Evolutionary conservation across 1,140 invertebrate species (phyloP), one percentile per base, ranked within the genome.

Genomic region (Ostrea denselamellosa): DNA sequence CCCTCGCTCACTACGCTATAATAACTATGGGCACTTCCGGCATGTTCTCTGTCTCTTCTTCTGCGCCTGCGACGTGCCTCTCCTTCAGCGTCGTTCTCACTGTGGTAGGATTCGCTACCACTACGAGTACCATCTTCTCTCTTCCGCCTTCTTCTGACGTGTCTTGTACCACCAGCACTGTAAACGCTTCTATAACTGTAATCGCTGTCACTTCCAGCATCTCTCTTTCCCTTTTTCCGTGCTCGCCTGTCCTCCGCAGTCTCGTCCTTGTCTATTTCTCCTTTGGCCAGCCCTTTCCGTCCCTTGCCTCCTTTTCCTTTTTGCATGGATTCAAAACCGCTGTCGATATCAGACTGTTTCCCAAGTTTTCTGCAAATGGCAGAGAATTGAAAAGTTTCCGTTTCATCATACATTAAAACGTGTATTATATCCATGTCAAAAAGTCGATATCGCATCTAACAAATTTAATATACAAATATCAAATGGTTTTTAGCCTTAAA

Each of bases 1-100:
- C 94, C 94, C 22, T 90, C 94, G 88, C 93, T 94, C 22, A 92
- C 90, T 7, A 93, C 93, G 88, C 94, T 94, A 83, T 92, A 93
- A 87, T 94, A 94, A 87, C 94, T 94, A 85, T 94, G 92, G 10
- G 93, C 94, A 90, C 93, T 94, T 85, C 91, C 92, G 19, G 87
- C 34, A 83, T 93, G 92, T 56, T 92, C 89, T 25, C 92, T 62
- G 77, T 94, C 90, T 88, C 93, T 88, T 17, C 94, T 89, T 22
- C 94, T 90, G 0, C 92, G 87, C 44, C 93, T 88, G 52, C 94
- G 86, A 25, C 94, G 77, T 0, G 93, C 93, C 44, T 91, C 83
- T 17, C 94, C 94, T 0, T 92, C 93, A 71, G 90, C 90, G 82
- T 94, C 94, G 56, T 93, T 83, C 86, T 90, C 90, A 88, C 93